A percentile compares a stretch with the other conserved stretches of the same genome.
Conservation (phyloP, 2,797 vertebrate species). For the Peromyscus eremicus region DNA sequence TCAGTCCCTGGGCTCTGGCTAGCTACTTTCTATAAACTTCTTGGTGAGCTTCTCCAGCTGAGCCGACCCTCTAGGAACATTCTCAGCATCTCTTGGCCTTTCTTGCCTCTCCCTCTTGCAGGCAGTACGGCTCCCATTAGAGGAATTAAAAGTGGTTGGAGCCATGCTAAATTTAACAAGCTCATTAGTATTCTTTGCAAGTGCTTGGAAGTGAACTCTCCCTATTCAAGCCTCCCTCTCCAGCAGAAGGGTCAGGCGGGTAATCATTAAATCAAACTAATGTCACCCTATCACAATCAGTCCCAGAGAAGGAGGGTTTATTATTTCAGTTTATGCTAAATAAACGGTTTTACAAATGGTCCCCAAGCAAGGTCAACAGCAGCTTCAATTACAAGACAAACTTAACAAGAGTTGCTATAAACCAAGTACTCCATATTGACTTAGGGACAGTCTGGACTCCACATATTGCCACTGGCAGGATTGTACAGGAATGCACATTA, state of each 20-base stretch:
- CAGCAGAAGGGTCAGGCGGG: conserved; percentile 93
- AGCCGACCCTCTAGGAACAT: conserved; percentile 82
- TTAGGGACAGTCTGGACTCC: conserved; percentile 88
- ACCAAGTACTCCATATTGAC: conserved; percentile 91
- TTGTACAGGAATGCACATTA: conserved; percentile 91
- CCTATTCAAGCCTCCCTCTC: conserved; percentile 91
- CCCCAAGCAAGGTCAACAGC: conserved; percentile 94
- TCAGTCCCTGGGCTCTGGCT: conserved; percentile 85
- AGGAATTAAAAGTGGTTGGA: conserved; percentile 92
- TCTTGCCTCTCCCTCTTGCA: conserved; percentile 78
- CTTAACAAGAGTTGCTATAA: conserved; percentile 91
- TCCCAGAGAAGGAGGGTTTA: conserved; percentile 92
- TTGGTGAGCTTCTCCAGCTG: conserved; percentile 86
- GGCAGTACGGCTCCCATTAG: conserved; percentile 90
- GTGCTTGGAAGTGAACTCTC: conserved; percentile 91
- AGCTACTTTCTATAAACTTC: conserved; percentile 80
- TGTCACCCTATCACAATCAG: conserved; percentile 93
- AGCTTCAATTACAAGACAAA: conserved; percentile 92
- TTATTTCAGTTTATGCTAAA: conserved; percentile 94
- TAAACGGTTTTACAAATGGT: conserved; percentile 96
- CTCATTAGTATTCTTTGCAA: conserved; percentile 91
- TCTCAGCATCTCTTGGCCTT: conserved; percentile 65
- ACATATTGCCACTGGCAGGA: conserved; percentile 87
- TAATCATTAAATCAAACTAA: conserved; percentile 98
- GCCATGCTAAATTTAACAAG: conserved; percentile 93